Conservation (phyloP, 2,797 vertebrate species). For the Liparis tanakae region DNA sequence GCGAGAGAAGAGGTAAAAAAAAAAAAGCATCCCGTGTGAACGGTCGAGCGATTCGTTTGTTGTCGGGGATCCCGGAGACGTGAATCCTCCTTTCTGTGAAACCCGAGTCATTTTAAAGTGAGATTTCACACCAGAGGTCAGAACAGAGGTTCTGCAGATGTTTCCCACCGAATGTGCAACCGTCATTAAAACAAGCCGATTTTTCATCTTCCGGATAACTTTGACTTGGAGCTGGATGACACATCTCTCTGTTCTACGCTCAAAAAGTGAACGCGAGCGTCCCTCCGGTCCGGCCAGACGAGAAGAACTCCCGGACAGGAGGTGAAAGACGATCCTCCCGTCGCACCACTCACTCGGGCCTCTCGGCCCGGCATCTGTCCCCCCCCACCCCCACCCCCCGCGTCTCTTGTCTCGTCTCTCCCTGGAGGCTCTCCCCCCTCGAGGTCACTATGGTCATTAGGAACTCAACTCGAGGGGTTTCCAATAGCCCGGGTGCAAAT, state of each 20-base stretch:
- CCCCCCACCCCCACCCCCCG: constrained; percentile 22
- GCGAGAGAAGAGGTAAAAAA: constrained; percentile 31
- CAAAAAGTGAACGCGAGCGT: constrained; percentile 46
- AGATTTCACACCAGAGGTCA: constrained; percentile 29
- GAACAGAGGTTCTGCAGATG: constrained; percentile 40
- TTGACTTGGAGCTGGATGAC: constrained; percentile 34
- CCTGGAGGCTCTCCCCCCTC: constrained; percentile 43
- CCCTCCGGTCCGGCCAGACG: constrained; percentile 47
- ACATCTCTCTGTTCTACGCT: constrained; percentile 29
- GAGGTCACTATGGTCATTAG: constrained; percentile 68
- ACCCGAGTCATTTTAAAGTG: constrained; percentile 7
- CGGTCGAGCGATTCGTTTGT: constrained; percentile 25
- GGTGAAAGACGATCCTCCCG: constrained; percentile 76
- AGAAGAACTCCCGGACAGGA: constrained; percentile 68
- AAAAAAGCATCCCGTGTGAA: constrained; percentile 35
- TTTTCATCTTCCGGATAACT: constrained; percentile 38
- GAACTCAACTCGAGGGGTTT: constrained; percentile 57
- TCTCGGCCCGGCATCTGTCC: too few species aligned
- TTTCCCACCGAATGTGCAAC: constrained; percentile 28
- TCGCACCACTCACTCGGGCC: constrained; percentile 61
- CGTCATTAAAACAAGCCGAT: constrained; percentile 11
- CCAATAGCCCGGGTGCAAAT: constrained; percentile 23
- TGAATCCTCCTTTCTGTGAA: constrained; percentile 9
- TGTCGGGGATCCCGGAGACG: constrained; percentile 2
- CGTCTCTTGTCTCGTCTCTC: constrained; percentile 46